Percentiles rank a stretch among this genome's conserved stretches.
Evolutionary conservation across 2,888 invertebrate genomes (phyloP).

Genomic region (Aradus depressus): DNA sequence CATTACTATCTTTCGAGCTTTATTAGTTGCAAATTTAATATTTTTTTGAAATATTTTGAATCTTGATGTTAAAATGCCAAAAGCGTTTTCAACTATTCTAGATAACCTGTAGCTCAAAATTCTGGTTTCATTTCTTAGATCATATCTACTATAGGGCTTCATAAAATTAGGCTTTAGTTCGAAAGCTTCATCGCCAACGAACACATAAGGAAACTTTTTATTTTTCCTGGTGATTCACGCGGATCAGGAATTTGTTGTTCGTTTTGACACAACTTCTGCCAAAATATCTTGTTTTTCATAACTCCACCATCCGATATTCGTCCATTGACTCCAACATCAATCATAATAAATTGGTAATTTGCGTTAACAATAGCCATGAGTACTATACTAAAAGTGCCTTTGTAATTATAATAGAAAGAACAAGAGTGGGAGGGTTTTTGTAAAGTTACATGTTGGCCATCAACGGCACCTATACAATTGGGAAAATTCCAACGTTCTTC

Average conservation of each 20-base stretch:
- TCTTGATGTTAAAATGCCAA: slow-evolving; percentile 11
- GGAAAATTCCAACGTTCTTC: too few relatives aligned
- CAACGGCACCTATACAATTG: slow-evolving; percentile 32
- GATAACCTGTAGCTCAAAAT: slow-evolving; percentile 15
- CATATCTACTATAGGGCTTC: slow-evolving; percentile 14
- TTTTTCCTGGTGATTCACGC: slow-evolving; percentile 11
- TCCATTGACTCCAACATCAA: slow-evolving; percentile 21
- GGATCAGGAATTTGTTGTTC: slow-evolving; percentile 17
- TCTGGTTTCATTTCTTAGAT: slow-evolving; percentile 12
- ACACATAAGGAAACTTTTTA: slow-evolving; percentile 11
- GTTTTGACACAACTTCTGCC: slow-evolving; percentile 12
- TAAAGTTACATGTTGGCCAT: slow-evolving; percentile 34
- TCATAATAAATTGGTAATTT: slow-evolving; percentile 29
- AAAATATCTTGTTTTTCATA: slow-evolving; percentile 16
- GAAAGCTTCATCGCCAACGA: slow-evolving; percentile 23
- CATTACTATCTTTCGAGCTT: slow-evolving; percentile 15
- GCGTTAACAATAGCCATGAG: slow-evolving; percentile 33
- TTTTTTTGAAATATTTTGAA: slow-evolving; percentile 10
- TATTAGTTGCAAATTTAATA: slow-evolving; percentile 8
- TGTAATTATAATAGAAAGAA: slow-evolving; percentile 33
- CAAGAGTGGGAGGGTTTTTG: slow-evolving; percentile 31
- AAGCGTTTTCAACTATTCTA: slow-evolving; percentile 16
- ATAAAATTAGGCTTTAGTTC: slow-evolving; percentile 19
- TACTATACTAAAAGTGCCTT: slow-evolving; percentile 32
- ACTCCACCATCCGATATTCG: slow-evolving; percentile 23